A percentile compares a stretch with the other conserved stretches of the same genome.
phyloP scores from a whole-genome alignment of 2,113 vertebrate genomes.

The Takifugu bimaculatus region DNA sequence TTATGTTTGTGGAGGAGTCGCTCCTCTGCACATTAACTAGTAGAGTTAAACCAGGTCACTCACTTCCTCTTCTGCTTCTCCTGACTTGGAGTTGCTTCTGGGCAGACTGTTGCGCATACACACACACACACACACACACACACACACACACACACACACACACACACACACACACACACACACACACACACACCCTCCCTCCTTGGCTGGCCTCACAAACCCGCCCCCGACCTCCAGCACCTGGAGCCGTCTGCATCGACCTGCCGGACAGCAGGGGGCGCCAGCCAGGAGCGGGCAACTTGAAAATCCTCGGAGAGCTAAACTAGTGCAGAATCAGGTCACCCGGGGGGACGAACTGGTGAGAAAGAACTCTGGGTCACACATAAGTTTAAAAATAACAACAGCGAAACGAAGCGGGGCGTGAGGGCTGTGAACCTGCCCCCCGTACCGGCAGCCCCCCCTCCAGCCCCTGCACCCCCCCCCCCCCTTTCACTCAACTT shows the following conservation, averaged over 20 bases:
- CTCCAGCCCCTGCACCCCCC: slow-evolving; percentile 5
- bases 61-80: slow-evolving; percentile 31
- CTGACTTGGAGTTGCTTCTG: slow-evolving; percentile 2
- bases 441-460: neutral
- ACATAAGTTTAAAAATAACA: neutral
- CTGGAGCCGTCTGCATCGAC: neutral
- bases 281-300: slow-evolving; percentile 22
- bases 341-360: neutral
- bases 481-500: slow-evolving; percentile 19
- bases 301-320: slow-evolving; percentile 24
- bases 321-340: slow-evolving; percentile 13
- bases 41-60: slow-evolving; percentile 14
- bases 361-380: neutral
- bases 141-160: no score
- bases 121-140: slow-evolving; percentile 7
- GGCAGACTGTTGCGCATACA: slow-evolving; percentile 6
- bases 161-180: slow-evolving; percentile 8
- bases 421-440: neutral
- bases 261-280: slow-evolving; percentile 16
- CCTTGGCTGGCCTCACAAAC: slow-evolving; percentile 17
- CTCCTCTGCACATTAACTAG: slow-evolving; percentile 16
- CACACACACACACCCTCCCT: slow-evolving; percentile 16
- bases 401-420: neutral
- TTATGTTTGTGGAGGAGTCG: slow-evolving; percentile 14
- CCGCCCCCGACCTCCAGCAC: neutral